These are phyloP conservation scores for Pedionomus torquatus DNA, from an alignment of 2,113 vertebrate species.

Conservation along the genomic window DNA sequence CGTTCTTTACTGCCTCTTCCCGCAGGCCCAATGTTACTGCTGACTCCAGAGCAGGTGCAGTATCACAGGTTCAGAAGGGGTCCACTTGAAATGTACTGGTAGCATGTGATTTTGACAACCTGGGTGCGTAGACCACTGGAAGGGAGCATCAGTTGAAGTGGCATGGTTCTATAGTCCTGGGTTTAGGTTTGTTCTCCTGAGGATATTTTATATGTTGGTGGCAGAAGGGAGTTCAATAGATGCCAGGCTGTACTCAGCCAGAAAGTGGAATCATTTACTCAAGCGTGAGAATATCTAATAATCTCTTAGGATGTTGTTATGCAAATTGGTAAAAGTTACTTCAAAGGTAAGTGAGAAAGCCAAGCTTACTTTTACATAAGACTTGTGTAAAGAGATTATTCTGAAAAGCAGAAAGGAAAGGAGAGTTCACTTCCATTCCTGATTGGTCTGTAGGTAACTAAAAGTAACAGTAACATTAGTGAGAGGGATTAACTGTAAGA, in stretches of 20 bases:
- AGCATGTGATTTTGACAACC: not conserved
- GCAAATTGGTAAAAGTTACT: not conserved
- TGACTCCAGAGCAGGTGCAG: slow-evolving; percentile 78
- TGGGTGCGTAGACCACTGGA: not conserved
- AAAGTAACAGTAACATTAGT: not conserved
- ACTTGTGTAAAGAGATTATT: not conserved
- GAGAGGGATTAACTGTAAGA: not conserved
- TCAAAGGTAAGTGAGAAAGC: not conserved
- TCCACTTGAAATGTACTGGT: not conserved
- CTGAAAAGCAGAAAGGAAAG: not conserved
- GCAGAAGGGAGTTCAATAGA: not conserved
- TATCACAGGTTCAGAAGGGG: not conserved
- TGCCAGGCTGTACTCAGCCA: not conserved
- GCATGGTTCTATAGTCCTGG: not conserved
- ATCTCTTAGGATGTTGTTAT: not conserved
- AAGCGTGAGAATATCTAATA: not conserved
- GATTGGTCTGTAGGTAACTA: not conserved
- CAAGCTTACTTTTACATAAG: not conserved
- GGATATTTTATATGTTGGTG: not conserved
- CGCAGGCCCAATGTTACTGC: slow-evolving; percentile 7
- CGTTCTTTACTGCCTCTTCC: slow-evolving; percentile 21
- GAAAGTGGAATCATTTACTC: not conserved
- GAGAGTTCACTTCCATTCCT: not conserved
- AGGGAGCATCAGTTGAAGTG: not conserved
- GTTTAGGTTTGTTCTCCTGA: not conserved